Evolutionary conservation across 2,113 vertebrate species (phyloP), one percentile per base, ranked within the genome.

Genomic region (Engystomops pustulosus): DNA sequence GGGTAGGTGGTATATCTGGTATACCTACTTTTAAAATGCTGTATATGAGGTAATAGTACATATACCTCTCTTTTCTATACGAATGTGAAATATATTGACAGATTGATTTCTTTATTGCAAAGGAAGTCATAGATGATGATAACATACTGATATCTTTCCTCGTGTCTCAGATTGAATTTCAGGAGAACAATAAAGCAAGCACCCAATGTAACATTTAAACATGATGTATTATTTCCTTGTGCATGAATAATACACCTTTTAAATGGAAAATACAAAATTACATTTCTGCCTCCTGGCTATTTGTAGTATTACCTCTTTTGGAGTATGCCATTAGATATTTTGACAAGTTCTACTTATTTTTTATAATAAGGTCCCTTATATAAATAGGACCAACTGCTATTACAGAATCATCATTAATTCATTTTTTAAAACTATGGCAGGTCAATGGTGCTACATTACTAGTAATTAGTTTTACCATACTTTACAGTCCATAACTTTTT

Each of bases 221-320:
- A 3, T 41, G 47, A 81, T 71, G 49, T 58, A 71, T 81, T 70
- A 11, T 70, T 55, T 65, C 38, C 25, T 38, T 27, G 23, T 70
- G 23, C 78, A 32, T 67, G 60, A 45, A 20, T 47, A 62, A 80
- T 80, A 67, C n/a, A 38, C 14, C 8, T 70, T 70, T 80, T 68
- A n/a, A 51, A 47, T 67, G 30, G 47, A 38, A 70, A 70, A 20
- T 55, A 25, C 34, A 11, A 81, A 70, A 81, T 81, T 34, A 55
- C 65, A 55, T 36, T 81, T 71, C 11, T 20, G 8, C 30, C 62
- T 9, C 12, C 2, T 41, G 47, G 47, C 7, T n/a, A 81, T 71
- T 58, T 9, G 25, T 55, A 70, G 34, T 55, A 41, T 78, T 78
- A 58, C 17, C 45, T 51, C 15, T 60, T 20, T 11, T 60, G 5